These are phyloP conservation scores for Ceratosolen solmsi DNA, from an alignment of 1,140 invertebrate species.

Conservation along the genomic window DNA sequence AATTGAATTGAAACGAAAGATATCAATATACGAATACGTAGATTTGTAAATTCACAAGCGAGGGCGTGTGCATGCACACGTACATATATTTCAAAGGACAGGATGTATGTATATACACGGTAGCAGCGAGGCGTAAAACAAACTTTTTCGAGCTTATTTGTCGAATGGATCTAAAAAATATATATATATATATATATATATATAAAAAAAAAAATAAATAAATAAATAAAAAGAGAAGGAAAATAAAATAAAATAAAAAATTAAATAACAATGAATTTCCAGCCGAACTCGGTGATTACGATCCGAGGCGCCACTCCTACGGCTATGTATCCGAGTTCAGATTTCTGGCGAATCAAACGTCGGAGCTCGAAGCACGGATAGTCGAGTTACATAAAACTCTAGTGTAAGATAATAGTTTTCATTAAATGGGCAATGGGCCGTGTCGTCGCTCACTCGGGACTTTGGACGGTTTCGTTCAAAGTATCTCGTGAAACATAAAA, in stretches of 20 bases:
- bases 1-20: background rate
- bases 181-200: too few relatives aligned
- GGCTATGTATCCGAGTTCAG: slow-evolving; percentile 98
- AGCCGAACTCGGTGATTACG: slow-evolving; percentile 99
- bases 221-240: too few relatives aligned
- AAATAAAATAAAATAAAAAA: too few relatives aligned
- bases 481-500: background rate
- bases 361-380: slow-evolving; percentile 90
- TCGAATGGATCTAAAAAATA: slow-evolving; percentile 4
- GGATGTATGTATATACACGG: too few relatives aligned
- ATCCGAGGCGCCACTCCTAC: slow-evolving; percentile 88
- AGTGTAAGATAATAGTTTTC: slow-evolving; percentile 76
- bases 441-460: too few relatives aligned
- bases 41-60: too few relatives aligned
- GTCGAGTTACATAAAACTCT: slow-evolving; percentile 91
- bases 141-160: slow-evolving; percentile 12
- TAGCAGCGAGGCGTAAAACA: background rate
- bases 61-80: too few relatives aligned
- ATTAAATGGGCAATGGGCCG: too few relatives aligned
- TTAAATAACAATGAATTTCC: slow-evolving; percentile 67
- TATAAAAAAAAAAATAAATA: too few relatives aligned
- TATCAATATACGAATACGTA: too few relatives aligned
- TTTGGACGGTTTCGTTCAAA: background rate
- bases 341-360: slow-evolving; percentile 93
- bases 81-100: background rate